Base-by-base conservation (phyloP, 2,888 invertebrate species). In the Rhaphigaster nebulosa region DNA sequence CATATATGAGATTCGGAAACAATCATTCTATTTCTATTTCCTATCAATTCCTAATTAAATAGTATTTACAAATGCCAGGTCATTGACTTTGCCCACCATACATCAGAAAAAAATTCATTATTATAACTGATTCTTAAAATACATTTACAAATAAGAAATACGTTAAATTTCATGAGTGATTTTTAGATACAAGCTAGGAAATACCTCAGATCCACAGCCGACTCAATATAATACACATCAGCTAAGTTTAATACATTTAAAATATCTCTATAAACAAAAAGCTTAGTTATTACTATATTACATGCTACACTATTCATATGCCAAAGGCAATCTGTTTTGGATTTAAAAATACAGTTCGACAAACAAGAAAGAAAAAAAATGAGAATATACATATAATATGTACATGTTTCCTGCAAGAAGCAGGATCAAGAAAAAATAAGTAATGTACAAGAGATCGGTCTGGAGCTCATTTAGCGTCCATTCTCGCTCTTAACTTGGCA, bases 401-500 rank as follows among this genome's bases (percentile, higher is more conserved):
- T 89, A 89, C 89, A 89, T 65, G 70, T 29, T 50, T 76, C 84
- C 84, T 84, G 45, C 45, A 5, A n/a, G n/a, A 76, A 70, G 29
- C 65, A 65, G 65, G 23, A 76, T 2, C 0, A 52, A 52, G 52
- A 88, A 60, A 88, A 89, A 89, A n/a, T 65, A 89, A 89, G 56
- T 41, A 70, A 65, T 89, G 34, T 89, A 89, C 89, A 89, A 76
- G 89, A 89, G 89, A 89, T 90, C 87, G 38, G 34, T 80, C 23
- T 26, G 80, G 54, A 38, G 52, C 84, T 92, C 84, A 92, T 88
- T 93, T 92, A 87, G 92, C 91, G 41, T 92, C 93, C 93, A 93
- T 93, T 91, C 92, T 92, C 20, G 95, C 94, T 92, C 95, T 95
- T 93, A 96, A 94, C 93, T 95, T 96, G 93, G 96, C 96, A 93